Conservation (phyloP, 2,797 vertebrate genomes). For the Uromys caudimaculatus region DNA sequence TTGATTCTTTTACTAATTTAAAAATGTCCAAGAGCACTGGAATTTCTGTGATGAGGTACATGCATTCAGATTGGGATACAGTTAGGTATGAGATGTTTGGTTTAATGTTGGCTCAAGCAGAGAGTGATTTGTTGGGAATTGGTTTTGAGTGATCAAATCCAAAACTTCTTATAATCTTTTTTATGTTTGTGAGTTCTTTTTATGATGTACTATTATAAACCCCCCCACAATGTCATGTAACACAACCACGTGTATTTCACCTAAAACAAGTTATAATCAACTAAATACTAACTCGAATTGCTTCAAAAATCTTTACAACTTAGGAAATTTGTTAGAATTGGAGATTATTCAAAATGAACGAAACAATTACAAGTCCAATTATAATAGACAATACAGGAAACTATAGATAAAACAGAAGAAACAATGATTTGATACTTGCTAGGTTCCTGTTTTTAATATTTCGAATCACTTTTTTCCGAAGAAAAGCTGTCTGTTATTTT, state of each 20-base stretch:
- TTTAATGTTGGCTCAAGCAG: background rate
- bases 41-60: background rate
- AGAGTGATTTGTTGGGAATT: background rate
- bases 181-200: background rate
- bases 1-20: background rate
- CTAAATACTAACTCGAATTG: background rate
- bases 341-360: background rate
- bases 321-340: background rate
- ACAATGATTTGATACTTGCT: background rate
- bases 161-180: background rate
- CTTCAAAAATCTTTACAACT: constrained; percentile 34
- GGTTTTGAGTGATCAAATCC: background rate
- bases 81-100: background rate
- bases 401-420: background rate
- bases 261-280: background rate
- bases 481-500: background rate
- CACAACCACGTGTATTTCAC: constrained; percentile 29
- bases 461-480: background rate
- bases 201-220: background rate
- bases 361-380: background rate
- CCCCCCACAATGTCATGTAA: background rate
- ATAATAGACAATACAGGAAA: constrained; percentile 1
- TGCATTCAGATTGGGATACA: background rate
- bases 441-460: background rate
- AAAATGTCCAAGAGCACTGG: background rate